Percentiles rank a stretch among this genome's conserved stretches.
These are phyloP conservation scores for Criorhina ranunculi DNA, from an alignment of 2,888 invertebrate genomes.

Conservation along the genomic window DNA sequence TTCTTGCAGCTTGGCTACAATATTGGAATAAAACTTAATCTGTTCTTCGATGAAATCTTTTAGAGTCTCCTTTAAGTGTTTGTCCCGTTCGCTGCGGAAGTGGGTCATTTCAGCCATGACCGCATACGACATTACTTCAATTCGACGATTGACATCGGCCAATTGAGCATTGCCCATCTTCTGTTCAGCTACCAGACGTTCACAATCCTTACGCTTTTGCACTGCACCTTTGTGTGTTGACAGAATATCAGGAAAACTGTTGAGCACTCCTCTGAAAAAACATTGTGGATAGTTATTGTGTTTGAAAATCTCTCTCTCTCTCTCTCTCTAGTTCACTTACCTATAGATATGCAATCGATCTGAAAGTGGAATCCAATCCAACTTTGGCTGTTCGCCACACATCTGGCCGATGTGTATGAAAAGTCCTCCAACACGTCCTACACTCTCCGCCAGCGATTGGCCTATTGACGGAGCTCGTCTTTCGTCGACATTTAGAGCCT, in stretches of 20 bases:
- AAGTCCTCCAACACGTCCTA: slow-evolving; percentile 94
- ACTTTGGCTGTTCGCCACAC: slow-evolving; percentile 95
- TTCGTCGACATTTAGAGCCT: slow-evolving; percentile 92
- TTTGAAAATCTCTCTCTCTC: background rate
- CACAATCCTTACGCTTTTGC: slow-evolving; percentile 95
- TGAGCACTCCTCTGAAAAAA: slow-evolving; percentile 90
- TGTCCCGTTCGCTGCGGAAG: slow-evolving; percentile 94
- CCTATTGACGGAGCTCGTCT: slow-evolving; percentile 86
- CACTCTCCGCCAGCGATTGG: slow-evolving; percentile 90
- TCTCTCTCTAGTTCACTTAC: slow-evolving; percentile 72
- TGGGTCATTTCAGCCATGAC: slow-evolving; percentile 97
- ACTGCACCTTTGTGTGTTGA: slow-evolving; percentile 95
- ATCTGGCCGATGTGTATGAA: slow-evolving; percentile 95
- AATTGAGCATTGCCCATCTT: slow-evolving; percentile 93
- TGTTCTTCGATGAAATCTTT: slow-evolving; percentile 94
- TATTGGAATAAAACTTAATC: slow-evolving; percentile 95
- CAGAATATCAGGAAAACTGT: slow-evolving; percentile 95
- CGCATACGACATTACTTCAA: slow-evolving; percentile 96
- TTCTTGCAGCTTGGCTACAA: slow-evolving; percentile 90
- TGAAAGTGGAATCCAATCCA: slow-evolving; percentile 95
- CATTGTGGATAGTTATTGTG: background rate
- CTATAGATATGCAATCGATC: slow-evolving; percentile 97
- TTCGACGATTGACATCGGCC: slow-evolving; percentile 91
- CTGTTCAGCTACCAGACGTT: slow-evolving; percentile 90
- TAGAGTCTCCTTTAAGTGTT: slow-evolving; percentile 94